phyloP scores from a whole-genome alignment of 2,113 vertebrate genomes.

The Eonycteris spelaea region DNA sequence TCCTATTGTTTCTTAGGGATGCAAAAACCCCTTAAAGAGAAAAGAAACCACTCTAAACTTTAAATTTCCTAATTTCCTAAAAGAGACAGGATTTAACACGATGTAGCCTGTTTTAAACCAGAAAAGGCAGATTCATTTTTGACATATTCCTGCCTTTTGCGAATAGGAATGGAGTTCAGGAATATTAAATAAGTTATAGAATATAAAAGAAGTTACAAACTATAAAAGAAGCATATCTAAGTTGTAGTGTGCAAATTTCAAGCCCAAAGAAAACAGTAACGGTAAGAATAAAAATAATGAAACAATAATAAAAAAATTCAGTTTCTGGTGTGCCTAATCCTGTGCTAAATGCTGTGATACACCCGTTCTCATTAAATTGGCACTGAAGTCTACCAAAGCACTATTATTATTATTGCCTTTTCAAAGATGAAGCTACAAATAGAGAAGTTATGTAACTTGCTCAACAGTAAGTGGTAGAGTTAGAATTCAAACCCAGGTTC shows the following conservation, averaged over 20 bases:
- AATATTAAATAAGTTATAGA: neutral
- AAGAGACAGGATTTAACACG: neutral
- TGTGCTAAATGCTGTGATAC: neutral
- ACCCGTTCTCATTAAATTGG: neutral
- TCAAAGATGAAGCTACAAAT: neutral
- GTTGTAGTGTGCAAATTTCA: neutral
- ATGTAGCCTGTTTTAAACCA: neutral
- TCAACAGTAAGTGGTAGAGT: neutral
- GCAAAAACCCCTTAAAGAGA: neutral
- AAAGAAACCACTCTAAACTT: neutral
- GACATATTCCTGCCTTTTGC: neutral
- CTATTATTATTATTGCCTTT: neutral
- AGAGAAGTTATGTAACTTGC: neutral
- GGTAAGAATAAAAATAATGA: neutral
- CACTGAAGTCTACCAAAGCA: neutral
- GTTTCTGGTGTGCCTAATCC: neutral
- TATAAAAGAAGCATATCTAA: neutral
- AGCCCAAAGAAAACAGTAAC: neutral
- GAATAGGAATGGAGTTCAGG: neutral
- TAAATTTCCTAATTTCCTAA: neutral
- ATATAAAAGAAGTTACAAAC: neutral
- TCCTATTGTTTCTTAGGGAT: neutral
- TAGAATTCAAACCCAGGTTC: neutral
- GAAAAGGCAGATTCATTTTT: constrained; percentile 11
- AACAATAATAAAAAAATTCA: neutral